A percentile compares a stretch with the other conserved stretches of the same genome.
Evolutionary conservation across 2,888 invertebrate genomes (phyloP).

Genomic region (Drosophila sordidapex): DNA sequence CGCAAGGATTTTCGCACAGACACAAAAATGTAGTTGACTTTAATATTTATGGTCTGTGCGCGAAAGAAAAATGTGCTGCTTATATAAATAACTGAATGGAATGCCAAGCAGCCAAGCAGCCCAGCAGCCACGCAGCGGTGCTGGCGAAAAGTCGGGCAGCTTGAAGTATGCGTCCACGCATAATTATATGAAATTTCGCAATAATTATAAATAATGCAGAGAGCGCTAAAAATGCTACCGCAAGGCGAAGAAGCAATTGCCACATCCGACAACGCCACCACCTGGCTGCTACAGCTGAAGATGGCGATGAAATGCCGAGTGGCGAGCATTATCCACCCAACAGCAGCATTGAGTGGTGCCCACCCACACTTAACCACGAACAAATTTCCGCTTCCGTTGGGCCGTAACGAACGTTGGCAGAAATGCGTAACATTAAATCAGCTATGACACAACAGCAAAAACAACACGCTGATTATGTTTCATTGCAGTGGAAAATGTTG

Average conservation of each 20-base stretch:
- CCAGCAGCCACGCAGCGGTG: slow-evolving; percentile 5
- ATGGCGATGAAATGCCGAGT: slow-evolving; percentile 13
- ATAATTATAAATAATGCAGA: slow-evolving; percentile 77
- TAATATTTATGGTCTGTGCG: slow-evolving; percentile 69
- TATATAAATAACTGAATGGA: slow-evolving; percentile 67
- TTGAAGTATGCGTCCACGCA: slow-evolving; percentile 65
- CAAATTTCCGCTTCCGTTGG: slow-evolving; percentile 57
- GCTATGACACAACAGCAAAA: slow-evolving; percentile 36
- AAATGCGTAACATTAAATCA: slow-evolving; percentile 60
- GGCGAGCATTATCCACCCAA: slow-evolving; percentile 15
- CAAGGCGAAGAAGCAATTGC: slow-evolving; percentile 43
- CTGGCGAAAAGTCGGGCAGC: slow-evolving; percentile 1
- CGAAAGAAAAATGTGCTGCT: slow-evolving; percentile 50
- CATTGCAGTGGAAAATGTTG: slow-evolving; percentile 29
- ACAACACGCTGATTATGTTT: slow-evolving; percentile 43
- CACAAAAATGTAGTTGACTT: slow-evolving; percentile 64
- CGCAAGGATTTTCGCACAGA: slow-evolving; percentile 59
- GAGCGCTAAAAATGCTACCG: slow-evolving; percentile 49
- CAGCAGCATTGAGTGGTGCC: slow-evolving; percentile 2
- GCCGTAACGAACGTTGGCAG: slow-evolving; percentile 23
- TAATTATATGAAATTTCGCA: slow-evolving; percentile 78
- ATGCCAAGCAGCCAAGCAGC: slow-evolving; percentile 18
- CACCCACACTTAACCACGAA: slow-evolving; percentile 48
- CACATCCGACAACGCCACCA: slow-evolving; percentile 63
- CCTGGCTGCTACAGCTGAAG: slow-evolving; percentile 23